Conservation (phyloP, 2,888 invertebrate species). For the Aspidiotus destructor region DNA sequence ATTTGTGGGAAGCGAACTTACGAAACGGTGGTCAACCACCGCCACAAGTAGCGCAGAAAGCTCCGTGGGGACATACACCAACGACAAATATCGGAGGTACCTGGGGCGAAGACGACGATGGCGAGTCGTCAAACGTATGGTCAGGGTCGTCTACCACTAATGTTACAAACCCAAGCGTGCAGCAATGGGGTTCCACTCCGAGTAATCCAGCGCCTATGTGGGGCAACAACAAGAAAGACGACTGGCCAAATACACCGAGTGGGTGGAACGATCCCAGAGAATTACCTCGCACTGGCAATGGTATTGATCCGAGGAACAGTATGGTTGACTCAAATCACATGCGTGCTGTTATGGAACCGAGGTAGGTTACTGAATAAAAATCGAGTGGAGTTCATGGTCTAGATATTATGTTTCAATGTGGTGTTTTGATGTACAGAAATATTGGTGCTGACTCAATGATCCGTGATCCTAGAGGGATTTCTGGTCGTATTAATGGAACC, state of each 20-base stretch:
- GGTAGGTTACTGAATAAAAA: constrained; percentile 24
- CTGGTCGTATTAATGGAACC: constrained; percentile 65
- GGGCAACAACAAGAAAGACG: constrained; percentile 37
- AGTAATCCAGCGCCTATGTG: constrained; percentile 38
- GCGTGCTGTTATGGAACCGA: constrained; percentile 44
- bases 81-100: constrained; percentile 85
- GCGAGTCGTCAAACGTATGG: constrained; percentile 79
- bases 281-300: constrained; percentile 42
- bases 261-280: constrained; percentile 46
- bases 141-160: constrained; percentile 47
- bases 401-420: background rate
- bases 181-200: constrained; percentile 35
- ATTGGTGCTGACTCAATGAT: constrained; percentile 50
- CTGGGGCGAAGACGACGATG: constrained; percentile 81
- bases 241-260: constrained; percentile 28
- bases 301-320: constrained; percentile 34
- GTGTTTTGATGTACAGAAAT: constrained; percentile 39
- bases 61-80: constrained; percentile 88
- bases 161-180: constrained; percentile 26
- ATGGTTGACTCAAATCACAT: constrained; percentile 39
- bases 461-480: constrained; percentile 66
- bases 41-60: constrained; percentile 66
- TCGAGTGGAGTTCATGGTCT: background rate
- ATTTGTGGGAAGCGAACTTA: constrained; percentile 84
- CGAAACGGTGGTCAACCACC: constrained; percentile 76